phyloP scores from a whole-genome alignment of 1,140 invertebrate species.

The Musca domestica region DNA sequence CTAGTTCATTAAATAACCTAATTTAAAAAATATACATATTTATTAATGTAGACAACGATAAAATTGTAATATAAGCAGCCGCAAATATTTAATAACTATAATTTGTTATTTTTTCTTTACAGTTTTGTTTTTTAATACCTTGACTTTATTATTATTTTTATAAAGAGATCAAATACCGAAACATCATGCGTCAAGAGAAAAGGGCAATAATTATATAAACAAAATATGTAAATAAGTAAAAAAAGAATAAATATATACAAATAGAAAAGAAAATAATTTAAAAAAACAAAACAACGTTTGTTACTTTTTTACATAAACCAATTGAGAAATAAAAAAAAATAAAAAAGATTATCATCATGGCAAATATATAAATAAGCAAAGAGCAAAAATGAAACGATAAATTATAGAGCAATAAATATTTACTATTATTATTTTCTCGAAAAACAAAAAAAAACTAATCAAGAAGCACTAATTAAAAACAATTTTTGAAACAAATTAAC shows the following conservation, averaged over 20 bases:
- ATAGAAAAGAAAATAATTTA: not conserved
- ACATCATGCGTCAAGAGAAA: slow-evolving; percentile 21
- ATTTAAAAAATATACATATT: no score
- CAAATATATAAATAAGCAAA: slow-evolving; percentile 2
- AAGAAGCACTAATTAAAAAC: not conserved
- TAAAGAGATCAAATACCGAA: not conserved
- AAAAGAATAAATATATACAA: not conserved
- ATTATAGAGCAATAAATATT: slow-evolving; percentile 13
- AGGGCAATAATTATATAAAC: slow-evolving; percentile 21
- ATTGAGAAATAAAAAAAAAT: not conserved
- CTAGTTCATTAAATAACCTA: no score
- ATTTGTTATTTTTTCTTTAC: not conserved
- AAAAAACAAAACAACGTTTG: slow-evolving; percentile 15
- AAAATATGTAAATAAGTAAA: slow-evolving; percentile 9
- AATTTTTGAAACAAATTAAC: not conserved
- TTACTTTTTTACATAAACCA: slow-evolving; percentile 18
- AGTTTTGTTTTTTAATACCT: no score
- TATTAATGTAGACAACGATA: slow-evolving; percentile 3
- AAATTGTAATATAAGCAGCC: not conserved
- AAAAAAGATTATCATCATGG: slow-evolving; percentile 4
- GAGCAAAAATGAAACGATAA: not conserved
- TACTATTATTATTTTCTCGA: not conserved
- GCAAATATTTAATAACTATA: not conserved
- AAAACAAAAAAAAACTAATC: not conserved
- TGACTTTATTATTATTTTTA: no score